A percentile compares a stretch with the other conserved stretches of the same genome.
Evolutionary conservation across 1,140 invertebrate genomes (phyloP).

Genomic region (Homalodisca vitripennis): DNA sequence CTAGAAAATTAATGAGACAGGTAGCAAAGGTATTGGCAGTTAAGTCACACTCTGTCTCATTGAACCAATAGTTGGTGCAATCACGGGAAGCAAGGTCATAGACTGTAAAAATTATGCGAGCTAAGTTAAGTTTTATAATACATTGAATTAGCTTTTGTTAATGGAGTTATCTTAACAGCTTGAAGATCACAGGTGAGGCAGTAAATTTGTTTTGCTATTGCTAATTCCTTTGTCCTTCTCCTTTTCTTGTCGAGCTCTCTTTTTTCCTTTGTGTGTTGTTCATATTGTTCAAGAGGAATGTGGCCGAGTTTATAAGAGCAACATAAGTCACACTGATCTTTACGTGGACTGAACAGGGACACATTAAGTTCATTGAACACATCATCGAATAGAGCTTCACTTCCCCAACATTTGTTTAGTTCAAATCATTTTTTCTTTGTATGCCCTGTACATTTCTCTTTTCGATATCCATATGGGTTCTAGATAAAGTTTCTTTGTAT

Average conservation of each 20-base stretch:
- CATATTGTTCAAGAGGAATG: slow-evolving; percentile 27
- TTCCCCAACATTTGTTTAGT: slow-evolving; percentile 13
- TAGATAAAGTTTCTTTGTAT: slow-evolving; percentile 15
- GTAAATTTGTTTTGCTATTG: slow-evolving; percentile 23
- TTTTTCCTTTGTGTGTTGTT: slow-evolving; percentile 31
- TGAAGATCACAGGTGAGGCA: slow-evolving; percentile 40
- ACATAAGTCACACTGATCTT: slow-evolving; percentile 18
- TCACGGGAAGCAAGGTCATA: slow-evolving; percentile 34
- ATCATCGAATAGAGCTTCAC: slow-evolving; percentile 1
- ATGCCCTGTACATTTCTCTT: slow-evolving; percentile 16
- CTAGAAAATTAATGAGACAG: slow-evolving; percentile 42
- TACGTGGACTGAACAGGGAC: background rate
- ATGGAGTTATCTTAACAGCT: slow-evolving; percentile 39
- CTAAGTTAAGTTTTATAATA: slow-evolving; percentile 45
- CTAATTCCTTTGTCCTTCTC: slow-evolving; percentile 6
- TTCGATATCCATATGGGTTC: slow-evolving; percentile 18
- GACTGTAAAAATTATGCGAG: slow-evolving; percentile 44
- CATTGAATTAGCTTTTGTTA: slow-evolving; percentile 41
- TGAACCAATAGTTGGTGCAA: too few species aligned
- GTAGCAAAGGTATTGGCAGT: slow-evolving; percentile 24
- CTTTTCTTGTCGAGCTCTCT: slow-evolving; percentile 13
- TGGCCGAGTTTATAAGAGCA: slow-evolving; percentile 8
- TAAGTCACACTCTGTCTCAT: slow-evolving; percentile 8
- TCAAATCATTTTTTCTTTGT: background rate
- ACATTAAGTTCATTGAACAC: slow-evolving; percentile 32